phyloP scores from a whole-genome alignment of 2,888 invertebrate species.

The Bugula neritina region DNA sequence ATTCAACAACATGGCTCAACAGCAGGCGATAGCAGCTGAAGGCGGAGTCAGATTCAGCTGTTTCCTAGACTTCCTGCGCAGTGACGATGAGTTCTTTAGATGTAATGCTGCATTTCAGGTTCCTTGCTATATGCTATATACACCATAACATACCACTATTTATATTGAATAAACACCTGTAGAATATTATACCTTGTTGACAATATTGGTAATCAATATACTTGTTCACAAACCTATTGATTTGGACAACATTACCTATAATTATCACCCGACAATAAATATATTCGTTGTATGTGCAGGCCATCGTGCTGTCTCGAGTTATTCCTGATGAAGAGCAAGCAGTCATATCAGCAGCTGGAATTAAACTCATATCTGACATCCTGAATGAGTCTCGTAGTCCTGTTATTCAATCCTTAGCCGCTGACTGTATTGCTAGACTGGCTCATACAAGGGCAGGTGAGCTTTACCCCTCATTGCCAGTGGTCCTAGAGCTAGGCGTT shows the following conservation, averaged over 20 bases:
- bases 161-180: too few species aligned
- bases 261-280: too few species aligned
- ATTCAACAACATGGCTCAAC: constrained; percentile 48
- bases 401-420: constrained; percentile 40
- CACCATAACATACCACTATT: not conserved
- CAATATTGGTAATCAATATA: not conserved
- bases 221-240: not conserved
- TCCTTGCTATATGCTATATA: constrained; percentile 11
- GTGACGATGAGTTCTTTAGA: constrained; percentile 45
- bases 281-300: constrained; percentile 37
- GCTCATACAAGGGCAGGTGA: constrained; percentile 51
- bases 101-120: constrained; percentile 52
- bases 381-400: constrained; percentile 44
- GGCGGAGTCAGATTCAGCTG: constrained; percentile 48
- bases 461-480: too few species aligned
- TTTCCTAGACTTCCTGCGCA: constrained; percentile 47
- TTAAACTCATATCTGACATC: constrained; percentile 49
- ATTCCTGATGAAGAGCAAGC: constrained; percentile 52
- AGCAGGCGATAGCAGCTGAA: constrained; percentile 44
- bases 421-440: constrained; percentile 49
- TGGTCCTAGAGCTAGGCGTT: too few species aligned
- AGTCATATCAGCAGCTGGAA: constrained; percentile 48
- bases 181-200: too few species aligned
- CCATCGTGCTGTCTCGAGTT: constrained; percentile 48
- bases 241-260: too few species aligned